Base-by-base conservation (phyloP, 1,140 invertebrate species). In the Bombus balteatus region DNA sequence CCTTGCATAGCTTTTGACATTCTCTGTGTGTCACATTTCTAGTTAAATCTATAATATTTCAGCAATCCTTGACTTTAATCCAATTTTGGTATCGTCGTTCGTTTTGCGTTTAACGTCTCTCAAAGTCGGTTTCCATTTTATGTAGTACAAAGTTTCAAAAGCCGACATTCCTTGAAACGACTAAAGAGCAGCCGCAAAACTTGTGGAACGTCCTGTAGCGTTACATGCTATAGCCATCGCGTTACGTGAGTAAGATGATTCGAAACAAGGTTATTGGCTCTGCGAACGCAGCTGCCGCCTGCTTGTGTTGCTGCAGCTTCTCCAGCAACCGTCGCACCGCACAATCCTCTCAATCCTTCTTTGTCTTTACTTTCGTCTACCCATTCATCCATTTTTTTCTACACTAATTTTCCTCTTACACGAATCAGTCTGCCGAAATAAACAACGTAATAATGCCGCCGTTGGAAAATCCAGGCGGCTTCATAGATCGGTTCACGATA, bases 201-300 rank as follows among this genome's bases (percentile, higher is more conserved):
- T 39, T 12, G 65, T 37, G 74, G 72, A 72, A 9, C 53, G 53
- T 80, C 75, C 75, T 82, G 90, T 87, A 91, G 88, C 88, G 75
- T 85, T 79, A 86, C 78, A 82, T 73, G 85, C 83, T 86, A 81
- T 43, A 88, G 87, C 89, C 86, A 87, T 86, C 85, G 84, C 88
- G 89, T 92, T 90, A 92, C 86, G 92, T 86, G 92, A 91, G 92
- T 92, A 93, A 91, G 92, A 93, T 93, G 91, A 93, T 92, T 93
- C 88, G 92, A 92, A 92, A 92, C 91, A 92, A 93, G 92, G 92
- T 92, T 93, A 93, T 92, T 92, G 92, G 90, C 92, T 92, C 83
- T 83, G 80, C 74, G 84, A 85, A 85, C 73, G 93, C 92, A 93
- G 92, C 93, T 93, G 93, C 91, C 89, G 88, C 83, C 89, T 86